phyloP scores from a whole-genome alignment of 2,888 invertebrate genomes.

The Tenodera sinensis region DNA sequence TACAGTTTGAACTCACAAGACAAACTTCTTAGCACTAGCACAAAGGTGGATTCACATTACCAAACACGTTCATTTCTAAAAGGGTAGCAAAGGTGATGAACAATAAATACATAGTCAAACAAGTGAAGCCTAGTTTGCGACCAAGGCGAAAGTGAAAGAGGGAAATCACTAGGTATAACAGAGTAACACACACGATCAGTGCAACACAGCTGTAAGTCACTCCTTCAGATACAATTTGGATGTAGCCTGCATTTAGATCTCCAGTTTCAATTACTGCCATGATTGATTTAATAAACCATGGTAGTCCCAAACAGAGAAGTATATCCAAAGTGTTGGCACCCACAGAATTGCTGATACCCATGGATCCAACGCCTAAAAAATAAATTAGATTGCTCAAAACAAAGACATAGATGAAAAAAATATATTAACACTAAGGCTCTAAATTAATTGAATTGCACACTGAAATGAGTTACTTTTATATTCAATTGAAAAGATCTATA shows the following conservation, averaged over 20 bases:
- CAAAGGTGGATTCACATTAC: conserved; percentile 63
- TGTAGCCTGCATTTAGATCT: conserved; percentile 29
- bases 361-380: conserved; percentile 63
- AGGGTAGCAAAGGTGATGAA: conserved; percentile 68
- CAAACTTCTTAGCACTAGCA: background rate
- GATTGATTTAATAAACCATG: conserved; percentile 66
- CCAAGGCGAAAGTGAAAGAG: conserved; percentile 66
- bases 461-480: too few relatives aligned
- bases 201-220: conserved; percentile 72
- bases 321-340: conserved; percentile 82
- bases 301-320: conserved; percentile 69
- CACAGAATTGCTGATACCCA: conserved; percentile 78
- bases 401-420: background rate
- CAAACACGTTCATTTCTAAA: conserved; percentile 74
- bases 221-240: conserved; percentile 73
- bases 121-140: conserved; percentile 65
- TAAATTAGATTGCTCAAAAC: background rate
- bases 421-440: background rate
- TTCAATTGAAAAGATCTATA: too few relatives aligned
- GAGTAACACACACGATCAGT: conserved; percentile 65
- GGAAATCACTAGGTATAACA: conserved; percentile 63
- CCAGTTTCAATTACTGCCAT: conserved; percentile 53
- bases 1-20: background rate
- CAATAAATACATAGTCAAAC: conserved; percentile 61
- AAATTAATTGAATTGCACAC: too few relatives aligned